Percentiles rank a stretch among this genome's conserved stretches.
These are phyloP conservation scores for Lophura swinhoii DNA, from an alignment of 2,797 vertebrate genomes.

Conservation along the genomic window DNA sequence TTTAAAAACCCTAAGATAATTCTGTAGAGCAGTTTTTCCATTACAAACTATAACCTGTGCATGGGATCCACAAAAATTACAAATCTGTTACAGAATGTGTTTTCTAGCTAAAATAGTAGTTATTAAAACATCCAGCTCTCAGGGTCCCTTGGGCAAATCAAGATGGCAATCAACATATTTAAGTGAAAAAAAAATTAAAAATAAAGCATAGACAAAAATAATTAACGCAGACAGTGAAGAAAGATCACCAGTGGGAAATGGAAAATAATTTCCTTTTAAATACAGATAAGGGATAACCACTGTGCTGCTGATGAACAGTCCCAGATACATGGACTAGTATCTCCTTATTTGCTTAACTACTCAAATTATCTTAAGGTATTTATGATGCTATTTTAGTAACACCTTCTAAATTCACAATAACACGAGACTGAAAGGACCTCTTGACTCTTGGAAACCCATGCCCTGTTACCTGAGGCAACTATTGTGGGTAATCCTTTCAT, in stretches of 20 bases:
- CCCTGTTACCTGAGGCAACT: not conserved
- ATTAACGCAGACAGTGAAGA: not conserved
- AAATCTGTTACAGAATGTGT: not conserved
- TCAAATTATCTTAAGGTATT: not conserved
- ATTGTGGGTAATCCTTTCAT: not conserved
- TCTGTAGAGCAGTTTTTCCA: not conserved
- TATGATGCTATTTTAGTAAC: not conserved
- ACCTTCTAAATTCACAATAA: not conserved
- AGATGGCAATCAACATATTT: not conserved
- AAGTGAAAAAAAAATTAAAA: not conserved
- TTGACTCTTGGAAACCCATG: not conserved
- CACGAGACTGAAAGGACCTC: not conserved
- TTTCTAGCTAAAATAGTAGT: not conserved
- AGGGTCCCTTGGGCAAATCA: not conserved
- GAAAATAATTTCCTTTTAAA: slow-evolving; percentile 33
- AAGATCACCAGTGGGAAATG: slow-evolving; percentile 10
- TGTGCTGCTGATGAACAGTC: not conserved
- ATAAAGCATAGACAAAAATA: not conserved
- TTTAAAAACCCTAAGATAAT: not conserved
- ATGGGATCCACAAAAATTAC: not conserved
- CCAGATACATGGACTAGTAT: not conserved
- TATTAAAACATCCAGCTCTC: not conserved
- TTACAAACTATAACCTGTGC: not conserved
- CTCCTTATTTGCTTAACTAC: not conserved
- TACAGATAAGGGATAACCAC: not conserved